Conservation (phyloP, 2,888 invertebrate species). For the Mechanitis messenoides region DNA sequence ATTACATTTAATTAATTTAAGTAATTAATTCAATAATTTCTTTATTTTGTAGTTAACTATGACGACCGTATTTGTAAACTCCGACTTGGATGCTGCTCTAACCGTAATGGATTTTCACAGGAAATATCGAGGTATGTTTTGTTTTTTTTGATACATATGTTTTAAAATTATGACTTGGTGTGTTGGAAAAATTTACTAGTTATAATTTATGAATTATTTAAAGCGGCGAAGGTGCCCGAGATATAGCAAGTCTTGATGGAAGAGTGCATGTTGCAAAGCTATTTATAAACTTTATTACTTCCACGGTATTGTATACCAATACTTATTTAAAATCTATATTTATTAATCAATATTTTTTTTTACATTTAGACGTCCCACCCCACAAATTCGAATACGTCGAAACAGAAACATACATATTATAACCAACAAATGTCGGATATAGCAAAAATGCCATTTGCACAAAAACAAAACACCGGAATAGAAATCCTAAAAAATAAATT, state of each 20-base stretch:
- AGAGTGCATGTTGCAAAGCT: neutral
- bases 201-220: too few relatives aligned
- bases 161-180: too few relatives aligned
- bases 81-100: neutral
- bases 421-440: conserved; percentile 35
- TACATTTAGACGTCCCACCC: conserved; percentile 55
- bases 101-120: neutral
- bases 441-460: conserved; percentile 37
- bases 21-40: too few relatives aligned
- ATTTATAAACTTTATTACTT: neutral
- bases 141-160: too few relatives aligned
- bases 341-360: too few relatives aligned
- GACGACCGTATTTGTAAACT: too few relatives aligned
- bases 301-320: neutral
- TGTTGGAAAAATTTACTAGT: too few relatives aligned
- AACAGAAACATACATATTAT: conserved; percentile 39
- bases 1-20: too few relatives aligned
- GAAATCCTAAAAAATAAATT: conserved; percentile 37
- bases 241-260: neutral
- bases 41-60: too few relatives aligned
- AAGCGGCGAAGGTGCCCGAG: neutral
- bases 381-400: conserved; percentile 36
- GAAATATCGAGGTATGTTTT: neutral
- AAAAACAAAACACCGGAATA: conserved; percentile 36
- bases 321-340: too few relatives aligned